Evolutionary conservation across 2,797 vertebrate genomes (phyloP), one percentile per base, ranked within the genome.

Genomic region (Hippoglossus hippoglossus): DNA sequence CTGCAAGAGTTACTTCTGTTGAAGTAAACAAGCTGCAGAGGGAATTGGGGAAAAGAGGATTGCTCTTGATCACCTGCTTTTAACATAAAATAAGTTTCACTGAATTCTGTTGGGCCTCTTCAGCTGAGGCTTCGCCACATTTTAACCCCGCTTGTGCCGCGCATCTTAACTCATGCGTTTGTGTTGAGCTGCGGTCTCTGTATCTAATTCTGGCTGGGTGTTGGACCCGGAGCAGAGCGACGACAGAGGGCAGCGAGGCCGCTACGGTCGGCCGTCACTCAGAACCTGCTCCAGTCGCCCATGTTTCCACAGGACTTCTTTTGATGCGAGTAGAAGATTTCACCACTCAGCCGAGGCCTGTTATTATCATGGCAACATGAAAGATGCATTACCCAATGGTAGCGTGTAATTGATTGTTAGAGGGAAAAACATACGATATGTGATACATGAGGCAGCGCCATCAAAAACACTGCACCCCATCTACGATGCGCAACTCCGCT

Each of bases 251-350:
- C 73, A 59, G 64, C 12, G 51, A 63, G 77, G 67, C 24, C 67
- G 54, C 22, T 11, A 57, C 52, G 63, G 73, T 83, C 85, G 66
- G 75, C 79, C 52, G 46, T 85, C 83, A 75, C 79, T 89, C 83
- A 63, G 64, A 77, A 83, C 79, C 84, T 88, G 82, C 71, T 81
- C 64, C 63, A 71, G 74, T 63, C 65, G 78, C 63, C 71, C 52
- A 71, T 80, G 56, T 83, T 82, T 73, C 67, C 67, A 79, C 62
- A 73, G 61, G 69, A 67, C 70, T 49, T 46, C 57, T 59, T 85
- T 88, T 91, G 81, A 92, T 84, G 79, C 72, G 75, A 85, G 64
- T 28, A 69, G 56, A 85, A 58, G 63, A 84, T 87, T 89, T 86
- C 67, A 85, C 71, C 80, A 77, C 69, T 72, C 81, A 58, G 70